Evolutionary conservation across 2,113 vertebrate genomes (phyloP), one percentile per base, ranked within the genome.

Genomic region (Salvator merianae): DNA sequence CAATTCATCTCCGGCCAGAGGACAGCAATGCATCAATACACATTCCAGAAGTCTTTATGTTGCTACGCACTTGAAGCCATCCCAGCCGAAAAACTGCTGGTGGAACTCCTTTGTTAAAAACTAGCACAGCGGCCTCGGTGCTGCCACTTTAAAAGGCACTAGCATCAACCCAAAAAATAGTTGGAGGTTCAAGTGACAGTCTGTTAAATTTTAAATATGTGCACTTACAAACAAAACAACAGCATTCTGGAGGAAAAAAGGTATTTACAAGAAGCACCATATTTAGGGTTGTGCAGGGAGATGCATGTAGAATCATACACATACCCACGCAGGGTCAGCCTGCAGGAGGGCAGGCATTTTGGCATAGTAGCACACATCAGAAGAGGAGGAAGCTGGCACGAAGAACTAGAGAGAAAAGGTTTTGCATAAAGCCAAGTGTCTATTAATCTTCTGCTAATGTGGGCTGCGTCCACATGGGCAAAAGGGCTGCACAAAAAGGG

Each of bases 91-190:
- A 69, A 92, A 91, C 6, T 40, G 88, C 89, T 84, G 94, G 43
- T 63, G 83, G 82, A 88, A 75, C 40, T 40, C 59, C 86, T 80
- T 90, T 83, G n/a, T 78, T 81, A 40, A 93, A 91, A 93, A 91
- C 34, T 40, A 91, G 55, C 82, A 75, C 86, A 85, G 92, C 3
- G 69, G 88, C 93, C 94, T 93, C 92, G 40, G 38, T 90, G 93
- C 94, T 92, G 93, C 92, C 91, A 90, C 73, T 55, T 59, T 79
- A 91, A 94, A 95, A 96, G 95, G 94, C 95, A 95, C 95, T 95
- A 93, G 93, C 83, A 91, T 95, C 92, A 92, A 92, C 84, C 90
- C 83, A 86, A 68, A 53, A 63, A 62, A 85, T n/a, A 93, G 84
- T 87, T 91, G 87, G 91, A 93, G 70, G 92, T 85, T 62, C 90